Base-by-base conservation (phyloP, 30 jellyfish, hydroid and myxozoan species). In the Phacellophora camtschatica region DNA sequence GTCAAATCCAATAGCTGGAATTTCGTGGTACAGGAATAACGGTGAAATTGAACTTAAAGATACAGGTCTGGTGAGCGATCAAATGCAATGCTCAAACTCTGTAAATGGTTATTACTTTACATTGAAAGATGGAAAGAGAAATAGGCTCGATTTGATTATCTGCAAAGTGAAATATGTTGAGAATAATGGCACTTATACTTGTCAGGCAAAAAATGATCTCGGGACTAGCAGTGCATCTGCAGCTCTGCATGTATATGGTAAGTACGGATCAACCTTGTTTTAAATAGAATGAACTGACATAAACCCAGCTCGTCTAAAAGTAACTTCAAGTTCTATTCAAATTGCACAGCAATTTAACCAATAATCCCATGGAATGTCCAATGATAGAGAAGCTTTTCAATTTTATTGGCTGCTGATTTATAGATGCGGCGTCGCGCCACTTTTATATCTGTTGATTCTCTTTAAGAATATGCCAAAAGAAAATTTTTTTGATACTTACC, bases 1-100 rank as follows among this genome's bases (percentile, higher is more conserved):
- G 0, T 66, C 98, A 16, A 83, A 90, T 39, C 98, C 98, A n/a
- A 51, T 80, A 11, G 86, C 98, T 0, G 48, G 41, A 30, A 71
- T 90, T 5, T 22, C 73, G 19, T 90, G 98, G 98, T 84, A 23
- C 55, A 84, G 78, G 62, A 70, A 76, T 55, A 90, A 90, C 23
- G 32, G 27, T 5, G 46, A 22, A 31, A 51, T 77, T 32, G 35
- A 67, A 0, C 27, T 58, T 11, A 36, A 20, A 13, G 89, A 83
- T 20, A 49, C 55, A 11, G 37, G 65, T 36, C 41, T 70, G 20
- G 15, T 90, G 31, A 29, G 45, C 33, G 66, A 62, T 25, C 67
- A 34, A 34, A 50, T 39, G 25, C 87, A 84, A 33, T 90, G 98
- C 34, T 42, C 57, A 11, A 83, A 83, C 31, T 73, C 96, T 1